Evolutionary conservation across 2,888 invertebrate species (phyloP).

Genomic region (Drepana falcataria): DNA sequence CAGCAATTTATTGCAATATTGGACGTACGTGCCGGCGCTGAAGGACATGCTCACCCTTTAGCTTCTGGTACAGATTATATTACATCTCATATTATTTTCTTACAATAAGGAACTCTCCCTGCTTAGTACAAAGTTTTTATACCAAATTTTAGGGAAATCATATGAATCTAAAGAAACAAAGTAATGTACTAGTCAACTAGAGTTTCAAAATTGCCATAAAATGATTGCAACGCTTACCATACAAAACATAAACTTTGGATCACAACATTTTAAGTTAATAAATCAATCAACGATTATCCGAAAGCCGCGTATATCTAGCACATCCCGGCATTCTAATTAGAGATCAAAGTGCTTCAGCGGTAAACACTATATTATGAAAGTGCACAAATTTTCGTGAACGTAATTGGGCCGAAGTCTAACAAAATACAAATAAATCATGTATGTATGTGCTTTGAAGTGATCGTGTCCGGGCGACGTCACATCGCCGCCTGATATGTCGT

Average conservation of each 20-base stretch:
- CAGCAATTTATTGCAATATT: too few relatives aligned
- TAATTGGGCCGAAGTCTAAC: constrained; percentile 69
- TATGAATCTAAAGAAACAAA: too few relatives aligned
- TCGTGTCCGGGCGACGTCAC: constrained; percentile 72
- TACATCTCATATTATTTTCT: too few relatives aligned
- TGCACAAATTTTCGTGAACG: constrained; percentile 65
- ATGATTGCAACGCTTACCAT: neutral
- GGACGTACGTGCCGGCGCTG: too few relatives aligned
- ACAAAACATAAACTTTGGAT: constrained; percentile 12
- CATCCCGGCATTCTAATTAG: constrained; percentile 55
- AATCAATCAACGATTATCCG: constrained; percentile 55
- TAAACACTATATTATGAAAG: constrained; percentile 66
- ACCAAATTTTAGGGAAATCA: too few relatives aligned
- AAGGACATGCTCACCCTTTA: too few relatives aligned
- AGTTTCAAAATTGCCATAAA: too few relatives aligned
- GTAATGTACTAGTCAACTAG: too few relatives aligned
- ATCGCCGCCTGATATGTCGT: constrained; percentile 57
- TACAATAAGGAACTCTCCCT: too few relatives aligned
- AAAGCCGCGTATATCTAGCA: constrained; percentile 33
- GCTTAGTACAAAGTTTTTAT: too few relatives aligned
- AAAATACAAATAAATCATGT: constrained; percentile 72
- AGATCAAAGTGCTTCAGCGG: constrained; percentile 63
- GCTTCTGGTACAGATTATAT: too few relatives aligned
- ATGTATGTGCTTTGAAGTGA: constrained; percentile 65
- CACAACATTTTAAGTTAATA: constrained; percentile 26